Evolutionary conservation across 2,113 vertebrate species (phyloP).

Genomic region (Jacana jacana): DNA sequence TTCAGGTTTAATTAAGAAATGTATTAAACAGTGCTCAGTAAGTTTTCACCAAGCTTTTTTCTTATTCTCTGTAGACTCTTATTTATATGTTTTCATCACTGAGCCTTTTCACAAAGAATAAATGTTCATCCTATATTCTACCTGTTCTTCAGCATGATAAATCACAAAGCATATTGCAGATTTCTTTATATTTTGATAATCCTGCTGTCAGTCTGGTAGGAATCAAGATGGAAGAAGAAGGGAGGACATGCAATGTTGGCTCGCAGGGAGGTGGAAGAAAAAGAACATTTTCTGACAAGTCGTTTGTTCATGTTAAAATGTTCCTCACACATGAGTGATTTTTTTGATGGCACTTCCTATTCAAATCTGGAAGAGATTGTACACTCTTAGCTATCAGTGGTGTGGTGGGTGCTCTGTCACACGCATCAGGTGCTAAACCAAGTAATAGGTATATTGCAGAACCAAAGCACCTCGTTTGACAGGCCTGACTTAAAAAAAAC

Average conservation of each 20-base stretch:
- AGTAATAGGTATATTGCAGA: neutral
- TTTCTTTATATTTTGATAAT: conserved; percentile 43
- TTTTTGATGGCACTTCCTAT: neutral
- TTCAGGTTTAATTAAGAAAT: neutral
- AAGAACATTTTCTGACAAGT: conserved; percentile 57
- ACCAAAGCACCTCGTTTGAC: neutral
- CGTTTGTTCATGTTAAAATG: conserved; percentile 17
- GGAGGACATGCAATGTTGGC: neutral
- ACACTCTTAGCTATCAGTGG: neutral
- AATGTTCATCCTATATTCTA: conserved; percentile 13
- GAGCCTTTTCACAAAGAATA: conserved; percentile 18
- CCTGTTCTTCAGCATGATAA: conserved; percentile 63
- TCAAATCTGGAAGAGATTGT: neutral
- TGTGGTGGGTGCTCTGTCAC: neutral
- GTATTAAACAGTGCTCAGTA: conserved; percentile 26
- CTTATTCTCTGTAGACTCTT: conserved; percentile 35
- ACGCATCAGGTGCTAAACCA: neutral
- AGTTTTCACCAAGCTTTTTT: neutral
- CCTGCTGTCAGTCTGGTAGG: neutral
- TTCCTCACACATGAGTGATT: conserved; percentile 16
- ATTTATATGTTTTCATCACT: conserved; percentile 37
- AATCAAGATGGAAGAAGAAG: neutral
- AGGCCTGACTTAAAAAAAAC: neutral
- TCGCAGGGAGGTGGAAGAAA: neutral
- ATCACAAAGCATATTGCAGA: conserved; percentile 32